Evolutionary conservation across 2,888 invertebrate species (phyloP).

Genomic region (Anoncus sp.): DNA sequence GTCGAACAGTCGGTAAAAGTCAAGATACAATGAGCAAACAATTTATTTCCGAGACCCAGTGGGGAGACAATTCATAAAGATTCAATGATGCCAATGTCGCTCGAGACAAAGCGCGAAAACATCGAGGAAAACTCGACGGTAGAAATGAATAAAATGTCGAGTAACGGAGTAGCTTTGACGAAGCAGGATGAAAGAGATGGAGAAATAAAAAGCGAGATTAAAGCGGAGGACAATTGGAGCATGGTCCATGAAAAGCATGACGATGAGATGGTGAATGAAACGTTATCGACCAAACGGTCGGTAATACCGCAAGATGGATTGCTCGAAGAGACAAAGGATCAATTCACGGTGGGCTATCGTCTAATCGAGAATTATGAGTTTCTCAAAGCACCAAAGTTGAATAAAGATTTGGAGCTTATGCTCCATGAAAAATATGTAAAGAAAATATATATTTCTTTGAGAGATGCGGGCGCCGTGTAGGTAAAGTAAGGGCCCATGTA

Average conservation of each 20-base stretch:
- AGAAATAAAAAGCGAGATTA: neutral
- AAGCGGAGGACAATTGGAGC: neutral
- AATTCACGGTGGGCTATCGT: neutral
- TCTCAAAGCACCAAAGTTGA: neutral
- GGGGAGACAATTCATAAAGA: no score
- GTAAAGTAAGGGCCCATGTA: no score
- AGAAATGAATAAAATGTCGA: neutral
- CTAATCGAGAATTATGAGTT: neutral
- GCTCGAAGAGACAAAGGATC: neutral
- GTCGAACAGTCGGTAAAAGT: no score
- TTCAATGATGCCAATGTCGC: neutral
- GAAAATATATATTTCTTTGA: no score
- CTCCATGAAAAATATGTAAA: neutral
- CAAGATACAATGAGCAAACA: no score
- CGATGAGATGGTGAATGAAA: no score
- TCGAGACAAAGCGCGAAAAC: neutral
- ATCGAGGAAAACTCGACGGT: neutral
- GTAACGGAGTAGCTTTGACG: no score
- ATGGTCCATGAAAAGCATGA: neutral
- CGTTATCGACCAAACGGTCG: constrained; percentile 3
- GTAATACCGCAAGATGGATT: neutral
- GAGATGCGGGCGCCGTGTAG: no score
- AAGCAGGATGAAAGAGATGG: neutral
- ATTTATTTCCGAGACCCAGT: no score
- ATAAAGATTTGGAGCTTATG: neutral